Percentiles rank a stretch among this genome's conserved stretches.
phyloP scores from a whole-genome alignment of 2,888 invertebrate species.

The Perizoma flavofasciatum region DNA sequence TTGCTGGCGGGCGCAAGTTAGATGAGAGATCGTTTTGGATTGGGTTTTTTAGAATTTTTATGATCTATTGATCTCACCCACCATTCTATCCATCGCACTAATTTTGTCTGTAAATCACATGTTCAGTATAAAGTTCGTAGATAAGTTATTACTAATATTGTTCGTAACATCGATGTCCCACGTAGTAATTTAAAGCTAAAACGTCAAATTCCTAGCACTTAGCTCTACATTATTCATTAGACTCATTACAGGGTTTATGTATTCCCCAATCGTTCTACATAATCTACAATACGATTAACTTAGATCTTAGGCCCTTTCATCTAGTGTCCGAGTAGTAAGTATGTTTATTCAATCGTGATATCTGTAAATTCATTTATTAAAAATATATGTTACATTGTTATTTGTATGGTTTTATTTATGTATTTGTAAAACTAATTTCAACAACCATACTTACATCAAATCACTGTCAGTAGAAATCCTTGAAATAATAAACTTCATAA shows the following conservation, averaged over 20 bases:
- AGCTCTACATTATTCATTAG: slow-evolving; percentile 36
- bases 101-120: slow-evolving; percentile 35
- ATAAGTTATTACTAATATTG: slow-evolving; percentile 45
- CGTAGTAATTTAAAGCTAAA: slow-evolving; percentile 50
- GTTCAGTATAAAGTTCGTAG: slow-evolving; percentile 29
- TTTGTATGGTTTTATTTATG: slow-evolving; percentile 77
- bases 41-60: slow-evolving; percentile 61
- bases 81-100: slow-evolving; percentile 45
- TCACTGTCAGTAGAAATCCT: slow-evolving; percentile 10
- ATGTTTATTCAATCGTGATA: slow-evolving; percentile 70
- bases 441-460: slow-evolving; percentile 23
- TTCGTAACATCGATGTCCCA: slow-evolving; percentile 45
- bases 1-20: slow-evolving; percentile 64
- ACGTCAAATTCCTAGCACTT: slow-evolving; percentile 56
- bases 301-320: slow-evolving; percentile 44
- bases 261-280: slow-evolving; percentile 37
- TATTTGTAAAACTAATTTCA: slow-evolving; percentile 42
- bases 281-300: slow-evolving; percentile 34
- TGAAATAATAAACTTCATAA: slow-evolving; percentile 12
- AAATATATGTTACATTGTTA: slow-evolving; percentile 81
- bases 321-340: slow-evolving; percentile 55
- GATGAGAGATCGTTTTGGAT: slow-evolving; percentile 65
- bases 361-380: slow-evolving; percentile 77
- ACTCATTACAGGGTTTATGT: slow-evolving; percentile 35
- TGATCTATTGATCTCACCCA: slow-evolving; percentile 71